Conservation (phyloP, 2,797 vertebrate genomes). For the Characodon lateralis region DNA sequence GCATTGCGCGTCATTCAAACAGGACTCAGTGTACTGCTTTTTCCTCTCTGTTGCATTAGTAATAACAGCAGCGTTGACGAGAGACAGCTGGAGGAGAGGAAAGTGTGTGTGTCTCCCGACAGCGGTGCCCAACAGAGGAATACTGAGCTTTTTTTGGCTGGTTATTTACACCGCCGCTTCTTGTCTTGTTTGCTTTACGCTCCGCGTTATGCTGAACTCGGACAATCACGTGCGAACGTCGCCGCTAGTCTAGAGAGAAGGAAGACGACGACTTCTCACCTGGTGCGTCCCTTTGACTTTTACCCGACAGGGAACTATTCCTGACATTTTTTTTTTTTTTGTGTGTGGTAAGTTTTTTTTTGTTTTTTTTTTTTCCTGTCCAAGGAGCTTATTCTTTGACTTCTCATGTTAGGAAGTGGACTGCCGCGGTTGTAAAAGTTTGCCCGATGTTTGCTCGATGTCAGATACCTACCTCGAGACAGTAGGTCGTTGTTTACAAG, state of each 20-base stretch:
- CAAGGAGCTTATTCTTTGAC: slow-evolving; percentile 45
- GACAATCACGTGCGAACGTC: slow-evolving; percentile 77
- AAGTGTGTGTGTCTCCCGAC: slow-evolving; percentile 71
- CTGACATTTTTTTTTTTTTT: slow-evolving; percentile 41
- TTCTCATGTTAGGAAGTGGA: slow-evolving; percentile 43
- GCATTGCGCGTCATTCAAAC: slow-evolving; percentile 84
- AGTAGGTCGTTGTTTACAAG: slow-evolving; percentile 27
- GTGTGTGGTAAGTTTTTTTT: slow-evolving; percentile 64
- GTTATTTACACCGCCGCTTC: slow-evolving; percentile 77
- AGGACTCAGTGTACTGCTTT: slow-evolving; percentile 79
- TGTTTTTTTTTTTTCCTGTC: slow-evolving; percentile 32
- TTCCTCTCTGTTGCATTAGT: slow-evolving; percentile 81
- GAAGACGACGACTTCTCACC: slow-evolving; percentile 71
- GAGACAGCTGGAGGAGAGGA: slow-evolving; percentile 78
- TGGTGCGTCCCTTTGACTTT: slow-evolving; percentile 61
- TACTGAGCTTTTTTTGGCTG: slow-evolving; percentile 63
- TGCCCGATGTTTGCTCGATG: slow-evolving; percentile 12
- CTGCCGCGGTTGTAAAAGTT: slow-evolving; percentile 38
- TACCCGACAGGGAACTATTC: slow-evolving; percentile 65
- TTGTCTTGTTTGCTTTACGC: slow-evolving; percentile 62
- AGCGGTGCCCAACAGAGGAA: slow-evolving; percentile 82
- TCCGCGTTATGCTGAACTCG: slow-evolving; percentile 76
- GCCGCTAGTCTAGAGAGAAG: slow-evolving; percentile 40
- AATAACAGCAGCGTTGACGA: slow-evolving; percentile 83
- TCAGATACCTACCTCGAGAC: slow-evolving; percentile 10